Conservation (phyloP, 2,797 vertebrate species). For the Dermochelys coriacea region DNA sequence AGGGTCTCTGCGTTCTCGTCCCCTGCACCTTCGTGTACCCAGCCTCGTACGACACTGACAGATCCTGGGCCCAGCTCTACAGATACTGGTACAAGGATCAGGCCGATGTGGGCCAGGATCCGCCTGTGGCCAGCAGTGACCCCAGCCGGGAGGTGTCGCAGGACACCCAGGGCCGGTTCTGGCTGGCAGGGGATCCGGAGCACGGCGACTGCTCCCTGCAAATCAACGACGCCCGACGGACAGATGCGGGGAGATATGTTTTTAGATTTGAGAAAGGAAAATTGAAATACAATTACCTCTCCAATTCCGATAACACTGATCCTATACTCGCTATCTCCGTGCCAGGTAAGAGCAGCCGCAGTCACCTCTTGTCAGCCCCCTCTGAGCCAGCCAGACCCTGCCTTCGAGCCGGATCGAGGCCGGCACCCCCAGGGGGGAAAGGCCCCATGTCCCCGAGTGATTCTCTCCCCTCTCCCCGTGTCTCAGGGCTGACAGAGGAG, state of each 20-base stretch:
- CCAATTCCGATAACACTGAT: too few relatives aligned
- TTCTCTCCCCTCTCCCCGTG: too few relatives aligned
- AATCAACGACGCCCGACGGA: rapidly evolving
- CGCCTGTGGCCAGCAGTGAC: neutral
- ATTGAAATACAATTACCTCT: too few relatives aligned
- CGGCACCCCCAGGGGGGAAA: too few relatives aligned
- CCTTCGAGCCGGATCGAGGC: too few relatives aligned
- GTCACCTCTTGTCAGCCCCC: too few relatives aligned
- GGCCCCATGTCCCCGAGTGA: too few relatives aligned
- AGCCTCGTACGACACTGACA: rapidly evolving
- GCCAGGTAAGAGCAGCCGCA: too few relatives aligned
- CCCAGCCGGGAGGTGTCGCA: rapidly evolving
- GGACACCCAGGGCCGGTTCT: too few relatives aligned
- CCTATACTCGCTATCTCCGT: too few relatives aligned
- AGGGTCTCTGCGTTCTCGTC: constrained; percentile 11
- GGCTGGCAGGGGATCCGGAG: rapidly evolving
- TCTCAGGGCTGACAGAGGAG: neutral
- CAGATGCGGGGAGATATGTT: rapidly evolving
- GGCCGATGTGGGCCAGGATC: rapidly evolving
- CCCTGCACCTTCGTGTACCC: constrained; percentile 46
- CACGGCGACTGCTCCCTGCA: constrained; percentile 17
- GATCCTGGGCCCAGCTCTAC: rapidly evolving
- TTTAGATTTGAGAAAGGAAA: neutral
- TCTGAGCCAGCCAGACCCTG: too few relatives aligned
- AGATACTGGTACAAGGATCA: constrained; percentile 38